Evolutionary conservation across 2,113 vertebrate genomes (phyloP).

Genomic region (Tenebrosternarchus preto): DNA sequence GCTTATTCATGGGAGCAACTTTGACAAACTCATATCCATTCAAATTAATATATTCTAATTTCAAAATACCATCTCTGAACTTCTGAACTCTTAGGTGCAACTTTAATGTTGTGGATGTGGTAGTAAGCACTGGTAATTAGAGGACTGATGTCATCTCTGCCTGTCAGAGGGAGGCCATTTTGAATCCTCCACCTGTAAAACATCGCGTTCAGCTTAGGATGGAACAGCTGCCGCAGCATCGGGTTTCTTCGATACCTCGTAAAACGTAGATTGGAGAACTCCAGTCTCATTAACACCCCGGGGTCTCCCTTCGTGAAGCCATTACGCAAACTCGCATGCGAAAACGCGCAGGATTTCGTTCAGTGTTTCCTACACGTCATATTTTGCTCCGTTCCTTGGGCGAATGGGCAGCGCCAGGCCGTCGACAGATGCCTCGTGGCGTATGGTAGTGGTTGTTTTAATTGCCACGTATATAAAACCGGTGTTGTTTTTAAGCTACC

Average conservation of each 20-base stretch:
- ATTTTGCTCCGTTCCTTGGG: conserved; percentile 58
- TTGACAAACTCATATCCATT: neutral
- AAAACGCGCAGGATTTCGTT: conserved; percentile 47
- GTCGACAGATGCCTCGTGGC: conserved; percentile 43
- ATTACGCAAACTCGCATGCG: conserved; percentile 48
- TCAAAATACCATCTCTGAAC: neutral
- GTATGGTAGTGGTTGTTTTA: conserved; percentile 61
- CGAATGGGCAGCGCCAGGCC: conserved; percentile 45
- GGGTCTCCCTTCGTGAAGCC: conserved; percentile 36
- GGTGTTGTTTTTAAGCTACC: conserved; percentile 61
- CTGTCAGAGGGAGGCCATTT: conserved; percentile 13
- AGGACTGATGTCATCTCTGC: conserved; percentile 30
- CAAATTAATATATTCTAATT: neutral
- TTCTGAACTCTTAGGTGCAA: neutral
- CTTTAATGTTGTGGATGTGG: neutral
- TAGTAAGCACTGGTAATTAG: conserved; percentile 34
- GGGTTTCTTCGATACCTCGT: conserved; percentile 45
- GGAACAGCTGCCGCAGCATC: conserved; percentile 51
- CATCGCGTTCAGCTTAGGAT: conserved; percentile 25
- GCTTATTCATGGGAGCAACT: neutral
- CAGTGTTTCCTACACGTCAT: conserved; percentile 60
- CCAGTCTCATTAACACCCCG: conserved; percentile 53
- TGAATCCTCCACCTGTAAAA: conserved; percentile 50
- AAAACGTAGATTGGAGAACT: conserved; percentile 39
- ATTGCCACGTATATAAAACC: conserved; percentile 59